These are phyloP conservation scores for Mellivora capensis DNA, from an alignment of 2,113 vertebrate species.

Conservation along the genomic window DNA sequence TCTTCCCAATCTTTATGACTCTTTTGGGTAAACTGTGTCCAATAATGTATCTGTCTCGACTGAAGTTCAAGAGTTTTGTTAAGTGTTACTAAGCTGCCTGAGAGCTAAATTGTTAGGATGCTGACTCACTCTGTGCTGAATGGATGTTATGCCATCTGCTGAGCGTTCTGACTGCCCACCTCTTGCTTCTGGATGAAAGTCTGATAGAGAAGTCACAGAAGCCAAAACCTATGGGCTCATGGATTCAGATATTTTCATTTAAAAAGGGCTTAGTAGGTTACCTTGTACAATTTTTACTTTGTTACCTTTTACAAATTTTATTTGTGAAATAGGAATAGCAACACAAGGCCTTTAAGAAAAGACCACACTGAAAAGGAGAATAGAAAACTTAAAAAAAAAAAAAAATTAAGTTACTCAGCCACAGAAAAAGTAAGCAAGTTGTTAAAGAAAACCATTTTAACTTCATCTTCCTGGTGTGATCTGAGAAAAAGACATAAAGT, in stretches of 20 bases:
- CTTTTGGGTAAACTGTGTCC: not conserved
- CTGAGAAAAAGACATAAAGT: not conserved
- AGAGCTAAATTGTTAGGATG: not conserved
- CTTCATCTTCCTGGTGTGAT: not conserved
- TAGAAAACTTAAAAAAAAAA: not conserved
- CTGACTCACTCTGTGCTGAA: not conserved
- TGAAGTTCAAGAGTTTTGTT: not conserved
- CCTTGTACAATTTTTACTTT: not conserved
- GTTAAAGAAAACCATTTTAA: constrained; percentile 42
- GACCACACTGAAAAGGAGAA: not conserved
- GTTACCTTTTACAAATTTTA: not conserved
- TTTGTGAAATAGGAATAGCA: constrained; percentile 15
- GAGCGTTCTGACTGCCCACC: not conserved
- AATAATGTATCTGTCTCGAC: not conserved
- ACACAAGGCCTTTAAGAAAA: constrained; percentile 35
- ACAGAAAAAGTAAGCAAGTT: not conserved
- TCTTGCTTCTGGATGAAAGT: not conserved
- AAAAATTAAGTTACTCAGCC: not conserved
- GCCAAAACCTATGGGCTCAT: not conserved
- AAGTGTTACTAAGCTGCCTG: not conserved
- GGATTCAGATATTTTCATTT: not conserved
- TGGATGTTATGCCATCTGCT: not conserved
- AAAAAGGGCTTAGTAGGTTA: not conserved
- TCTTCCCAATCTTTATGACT: constrained; percentile 25
- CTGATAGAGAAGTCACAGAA: not conserved